Conservation (phyloP, 2,113 vertebrate genomes). For the Australoheros scitulus region DNA sequence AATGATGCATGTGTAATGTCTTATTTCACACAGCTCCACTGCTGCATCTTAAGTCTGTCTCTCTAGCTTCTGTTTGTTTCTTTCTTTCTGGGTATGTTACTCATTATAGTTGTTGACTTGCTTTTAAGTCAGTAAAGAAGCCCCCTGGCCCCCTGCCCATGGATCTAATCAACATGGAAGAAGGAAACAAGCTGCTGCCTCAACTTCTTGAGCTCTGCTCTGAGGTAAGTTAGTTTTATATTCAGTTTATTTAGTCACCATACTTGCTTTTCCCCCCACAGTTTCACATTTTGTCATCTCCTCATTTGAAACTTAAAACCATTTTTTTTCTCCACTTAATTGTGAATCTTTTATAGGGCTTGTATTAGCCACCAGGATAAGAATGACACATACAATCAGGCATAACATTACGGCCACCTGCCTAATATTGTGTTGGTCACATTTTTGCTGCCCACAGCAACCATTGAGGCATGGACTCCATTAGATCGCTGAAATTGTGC, state of each 20-base stretch:
- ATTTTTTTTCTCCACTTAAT: neutral
- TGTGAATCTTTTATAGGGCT: neutral
- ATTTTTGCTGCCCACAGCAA: too few species aligned
- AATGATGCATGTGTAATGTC: neutral
- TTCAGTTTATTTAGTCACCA: neutral
- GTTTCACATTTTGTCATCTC: neutral
- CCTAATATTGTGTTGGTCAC: too few species aligned
- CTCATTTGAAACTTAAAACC: neutral
- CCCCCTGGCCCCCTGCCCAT: slow-evolving; percentile 63
- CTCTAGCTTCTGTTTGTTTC: neutral
- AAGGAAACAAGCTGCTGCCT: slow-evolving; percentile 59
- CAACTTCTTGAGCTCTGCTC: slow-evolving; percentile 64
- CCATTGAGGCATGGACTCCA: too few species aligned
- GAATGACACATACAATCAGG: neutral
- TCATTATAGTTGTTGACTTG: neutral
- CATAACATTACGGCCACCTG: too few species aligned
- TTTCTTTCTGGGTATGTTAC: neutral
- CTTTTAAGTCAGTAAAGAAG: slow-evolving; percentile 35
- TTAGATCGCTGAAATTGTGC: too few species aligned
- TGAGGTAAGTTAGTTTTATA: slow-evolving; percentile 48
- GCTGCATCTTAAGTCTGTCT: neutral
- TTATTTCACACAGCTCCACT: neutral
- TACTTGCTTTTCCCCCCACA: neutral
- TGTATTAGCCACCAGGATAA: neutral
- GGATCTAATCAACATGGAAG: slow-evolving; percentile 66